These are phyloP conservation scores for Pandemis heparana DNA, from an alignment of 2,888 invertebrate species.

Conservation along the genomic window DNA sequence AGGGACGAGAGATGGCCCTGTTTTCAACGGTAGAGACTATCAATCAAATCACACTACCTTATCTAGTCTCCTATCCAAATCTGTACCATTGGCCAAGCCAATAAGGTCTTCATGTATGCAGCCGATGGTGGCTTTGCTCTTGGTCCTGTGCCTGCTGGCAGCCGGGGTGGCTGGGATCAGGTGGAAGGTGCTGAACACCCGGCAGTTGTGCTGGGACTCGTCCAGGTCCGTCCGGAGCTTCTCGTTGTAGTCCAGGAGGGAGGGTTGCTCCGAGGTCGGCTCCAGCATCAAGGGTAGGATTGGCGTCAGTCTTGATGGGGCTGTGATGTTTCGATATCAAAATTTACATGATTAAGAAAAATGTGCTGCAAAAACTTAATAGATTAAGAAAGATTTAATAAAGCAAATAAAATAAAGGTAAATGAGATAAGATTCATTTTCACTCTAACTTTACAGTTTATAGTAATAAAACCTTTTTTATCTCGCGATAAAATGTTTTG, in stretches of 20 bases:
- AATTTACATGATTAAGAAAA: neutral
- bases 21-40: too few species aligned
- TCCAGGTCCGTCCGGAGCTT: slow-evolving; percentile 65
- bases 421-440: too few species aligned
- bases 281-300: slow-evolving; percentile 65
- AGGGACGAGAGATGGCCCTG: too few species aligned
- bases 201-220: slow-evolving; percentile 60
- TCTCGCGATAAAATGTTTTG: too few species aligned
- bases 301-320: slow-evolving; percentile 50
- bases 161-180: slow-evolving; percentile 57
- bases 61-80: slow-evolving; percentile 53
- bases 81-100: slow-evolving; percentile 53
- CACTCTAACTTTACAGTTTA: too few species aligned
- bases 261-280: slow-evolving; percentile 56
- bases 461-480: too few species aligned
- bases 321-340: slow-evolving; percentile 57
- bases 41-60: slow-evolving; percentile 59
- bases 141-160: slow-evolving; percentile 43
- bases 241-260: slow-evolving; percentile 69
- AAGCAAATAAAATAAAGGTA: too few species aligned
- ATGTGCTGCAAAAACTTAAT: neutral
- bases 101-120: slow-evolving; percentile 64
- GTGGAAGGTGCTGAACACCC: slow-evolving; percentile 69
- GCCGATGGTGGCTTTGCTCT: slow-evolving; percentile 50
- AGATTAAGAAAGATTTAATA: too few species aligned